Conservation (phyloP, 2,888 invertebrate genomes). For the Craniophora ligustri region DNA sequence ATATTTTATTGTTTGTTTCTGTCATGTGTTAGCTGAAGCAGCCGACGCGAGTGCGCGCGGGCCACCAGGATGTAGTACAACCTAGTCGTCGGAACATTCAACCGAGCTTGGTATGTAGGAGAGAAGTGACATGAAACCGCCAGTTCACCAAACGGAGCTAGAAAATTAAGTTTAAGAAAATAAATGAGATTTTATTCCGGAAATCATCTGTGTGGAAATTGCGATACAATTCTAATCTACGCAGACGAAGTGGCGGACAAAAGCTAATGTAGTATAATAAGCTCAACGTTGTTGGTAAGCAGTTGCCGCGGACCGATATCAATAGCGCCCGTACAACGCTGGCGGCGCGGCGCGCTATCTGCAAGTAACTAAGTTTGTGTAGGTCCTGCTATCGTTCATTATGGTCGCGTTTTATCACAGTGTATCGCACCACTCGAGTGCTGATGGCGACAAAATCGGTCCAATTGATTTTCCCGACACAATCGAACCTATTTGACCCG, state of each 20-base stretch:
- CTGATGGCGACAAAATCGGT: conserved; percentile 81
- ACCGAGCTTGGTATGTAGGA: conserved; percentile 70
- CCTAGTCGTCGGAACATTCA: conserved; percentile 79
- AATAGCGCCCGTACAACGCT: background rate
- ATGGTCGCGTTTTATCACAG: conserved; percentile 64
- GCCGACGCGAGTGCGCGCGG: conserved; percentile 70
- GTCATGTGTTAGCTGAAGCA: conserved; percentile 15
- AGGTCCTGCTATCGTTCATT: conserved; percentile 51
- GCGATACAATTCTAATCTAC: too few species aligned
- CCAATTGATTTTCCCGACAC: conserved; percentile 83
- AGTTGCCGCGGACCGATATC: background rate
- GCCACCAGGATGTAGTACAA: too few species aligned
- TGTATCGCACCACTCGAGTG: conserved; percentile 68
- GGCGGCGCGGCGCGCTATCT: conserved; percentile 31
- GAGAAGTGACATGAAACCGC: conserved; percentile 66
- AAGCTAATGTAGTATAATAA: too few species aligned
- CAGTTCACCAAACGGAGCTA: too few species aligned
- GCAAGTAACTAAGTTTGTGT: conserved; percentile 53
- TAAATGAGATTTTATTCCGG: too few species aligned
- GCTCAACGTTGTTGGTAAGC: background rate
- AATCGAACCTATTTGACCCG: conserved; percentile 57
- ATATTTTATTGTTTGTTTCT: too few species aligned
- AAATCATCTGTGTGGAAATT: too few species aligned
- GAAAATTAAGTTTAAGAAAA: too few species aligned
- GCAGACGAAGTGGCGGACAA: too few species aligned